Percentiles rank a stretch among this genome's conserved stretches.
These are phyloP conservation scores for Neodiprion virginianus DNA, from an alignment of 1,140 invertebrate genomes.

Conservation along the genomic window DNA sequence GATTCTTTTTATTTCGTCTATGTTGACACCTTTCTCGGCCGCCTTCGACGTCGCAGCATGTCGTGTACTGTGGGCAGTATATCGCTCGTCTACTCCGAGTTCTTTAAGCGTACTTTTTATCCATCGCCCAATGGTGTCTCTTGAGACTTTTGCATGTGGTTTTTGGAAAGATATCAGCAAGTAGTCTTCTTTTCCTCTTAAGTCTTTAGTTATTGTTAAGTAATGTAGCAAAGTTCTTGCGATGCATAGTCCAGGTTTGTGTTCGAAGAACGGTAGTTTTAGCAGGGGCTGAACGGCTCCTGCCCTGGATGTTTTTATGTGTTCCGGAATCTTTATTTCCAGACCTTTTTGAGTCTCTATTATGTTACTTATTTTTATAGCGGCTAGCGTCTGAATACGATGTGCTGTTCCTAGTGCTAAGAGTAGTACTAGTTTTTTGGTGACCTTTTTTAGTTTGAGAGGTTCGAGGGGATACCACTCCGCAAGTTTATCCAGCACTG, in stretches of 20 bases:
- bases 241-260: constrained; percentile 18
- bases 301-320: constrained; percentile 26
- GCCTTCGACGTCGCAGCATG: constrained; percentile 39
- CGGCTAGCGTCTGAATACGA: constrained; percentile 21
- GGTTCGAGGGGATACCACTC: background rate
- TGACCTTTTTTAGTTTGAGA: constrained; percentile 1
- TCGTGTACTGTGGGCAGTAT: constrained; percentile 33
- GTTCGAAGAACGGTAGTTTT: constrained; percentile 12
- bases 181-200: constrained; percentile 17
- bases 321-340: constrained; percentile 29
- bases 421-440: constrained; percentile 20
- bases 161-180: constrained; percentile 26
- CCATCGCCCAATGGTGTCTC: constrained; percentile 38
- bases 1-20: constrained; percentile 32
- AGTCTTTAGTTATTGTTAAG: constrained; percentile 5
- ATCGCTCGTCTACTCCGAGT: constrained; percentile 29
- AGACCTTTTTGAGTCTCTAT: constrained; percentile 5
- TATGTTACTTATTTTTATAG: constrained; percentile 27
- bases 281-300: constrained; percentile 18
- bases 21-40: constrained; percentile 22
- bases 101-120: constrained; percentile 22
- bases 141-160: constrained; percentile 27
- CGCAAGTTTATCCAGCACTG: constrained; percentile 16
- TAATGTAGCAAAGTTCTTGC: constrained; percentile 20
- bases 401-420: constrained; percentile 22